These are phyloP conservation scores for Globia sparganii DNA, from an alignment of 2,888 invertebrate genomes.

Conservation along the genomic window DNA sequence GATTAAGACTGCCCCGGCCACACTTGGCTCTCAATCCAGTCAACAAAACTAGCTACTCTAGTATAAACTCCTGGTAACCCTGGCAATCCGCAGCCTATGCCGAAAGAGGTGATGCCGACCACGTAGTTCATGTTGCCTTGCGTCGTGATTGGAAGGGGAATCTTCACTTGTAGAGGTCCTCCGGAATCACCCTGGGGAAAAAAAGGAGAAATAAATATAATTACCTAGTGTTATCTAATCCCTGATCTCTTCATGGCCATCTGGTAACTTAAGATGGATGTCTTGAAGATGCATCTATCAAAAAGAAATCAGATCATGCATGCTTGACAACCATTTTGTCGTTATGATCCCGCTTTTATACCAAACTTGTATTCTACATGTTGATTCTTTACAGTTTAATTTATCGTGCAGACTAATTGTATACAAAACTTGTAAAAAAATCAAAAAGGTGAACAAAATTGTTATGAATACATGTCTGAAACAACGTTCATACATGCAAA, in stretches of 20 bases:
- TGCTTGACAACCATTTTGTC: neutral
- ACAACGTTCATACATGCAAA: no score
- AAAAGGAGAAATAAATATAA: constrained; percentile 33
- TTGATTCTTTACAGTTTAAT: no score
- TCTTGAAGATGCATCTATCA: neutral
- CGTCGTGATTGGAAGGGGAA: constrained; percentile 61
- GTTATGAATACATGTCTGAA: no score
- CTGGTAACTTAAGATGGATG: neutral
- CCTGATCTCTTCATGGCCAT: neutral
- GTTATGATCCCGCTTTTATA: no score
- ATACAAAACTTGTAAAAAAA: no score
- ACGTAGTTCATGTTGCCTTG: constrained; percentile 75
- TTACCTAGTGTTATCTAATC: neutral
- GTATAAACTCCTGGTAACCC: constrained; percentile 81
- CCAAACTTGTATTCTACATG: no score
- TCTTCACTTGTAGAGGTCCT: constrained; percentile 91
- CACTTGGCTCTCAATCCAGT: constrained; percentile 82
- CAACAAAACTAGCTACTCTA: constrained; percentile 77
- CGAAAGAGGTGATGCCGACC: constrained; percentile 82
- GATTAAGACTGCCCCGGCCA: constrained; percentile 69
- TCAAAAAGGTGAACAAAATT: no score
- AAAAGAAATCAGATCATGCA: neutral
- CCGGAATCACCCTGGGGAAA: constrained; percentile 92
- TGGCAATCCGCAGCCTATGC: constrained; percentile 76
- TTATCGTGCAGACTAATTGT: no score